A percentile compares a stretch with the other conserved stretches of the same genome.
Evolutionary conservation across 2,888 invertebrate species (phyloP).

Genomic region (Lasioglossum morio): DNA sequence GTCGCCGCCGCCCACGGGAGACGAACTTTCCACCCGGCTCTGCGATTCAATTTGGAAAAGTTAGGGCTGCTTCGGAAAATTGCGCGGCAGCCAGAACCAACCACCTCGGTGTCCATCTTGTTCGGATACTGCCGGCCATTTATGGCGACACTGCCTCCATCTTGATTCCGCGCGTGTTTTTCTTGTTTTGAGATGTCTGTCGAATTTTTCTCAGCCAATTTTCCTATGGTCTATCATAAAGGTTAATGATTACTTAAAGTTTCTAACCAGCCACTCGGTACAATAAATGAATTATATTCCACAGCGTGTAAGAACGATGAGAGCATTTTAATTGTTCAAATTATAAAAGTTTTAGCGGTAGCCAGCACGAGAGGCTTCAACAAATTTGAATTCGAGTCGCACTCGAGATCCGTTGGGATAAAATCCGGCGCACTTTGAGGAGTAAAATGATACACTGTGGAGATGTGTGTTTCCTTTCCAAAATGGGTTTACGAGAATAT

Average conservation of each 20-base stretch:
- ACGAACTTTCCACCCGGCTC: slow-evolving; percentile 20
- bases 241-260: neutral
- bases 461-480: neutral
- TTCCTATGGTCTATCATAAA: too few species aligned
- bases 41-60: slow-evolving; percentile 52
- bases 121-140: slow-evolving; percentile 3
- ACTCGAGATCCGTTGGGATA: neutral
- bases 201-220: too few species aligned
- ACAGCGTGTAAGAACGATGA: neutral
- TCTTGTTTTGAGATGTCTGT: neutral
- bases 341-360: neutral
- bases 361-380: neutral
- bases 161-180: slow-evolving; percentile 13
- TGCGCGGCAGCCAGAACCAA: slow-evolving; percentile 10
- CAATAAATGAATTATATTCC: neutral
- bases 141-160: slow-evolving; percentile 1
- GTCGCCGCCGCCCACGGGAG: neutral
- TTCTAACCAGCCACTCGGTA: neutral
- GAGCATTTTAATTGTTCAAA: neutral
- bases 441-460: neutral
- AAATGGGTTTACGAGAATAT: neutral
- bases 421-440: neutral
- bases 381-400: neutral
- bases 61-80: slow-evolving; percentile 48
- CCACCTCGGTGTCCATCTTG: neutral